phyloP scores from a whole-genome alignment of 2,888 invertebrate genomes.

The Criorhina ranunculi region DNA sequence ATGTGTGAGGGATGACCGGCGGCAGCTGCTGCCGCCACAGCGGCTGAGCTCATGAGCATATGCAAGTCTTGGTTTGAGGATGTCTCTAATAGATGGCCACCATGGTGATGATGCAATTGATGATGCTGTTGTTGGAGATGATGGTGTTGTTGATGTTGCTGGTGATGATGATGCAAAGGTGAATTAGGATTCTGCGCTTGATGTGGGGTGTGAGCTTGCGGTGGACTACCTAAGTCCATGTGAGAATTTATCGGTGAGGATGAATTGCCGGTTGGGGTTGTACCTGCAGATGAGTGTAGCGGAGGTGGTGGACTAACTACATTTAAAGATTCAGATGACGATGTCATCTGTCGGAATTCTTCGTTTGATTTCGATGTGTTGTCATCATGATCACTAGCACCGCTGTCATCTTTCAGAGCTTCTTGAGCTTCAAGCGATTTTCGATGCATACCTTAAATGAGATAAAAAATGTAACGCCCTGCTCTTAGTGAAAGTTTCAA shows the following conservation, averaged over 20 bases:
- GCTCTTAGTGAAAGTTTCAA: neutral
- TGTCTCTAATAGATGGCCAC: slow-evolving; percentile 80
- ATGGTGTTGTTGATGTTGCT: slow-evolving; percentile 69
- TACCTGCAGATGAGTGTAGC: slow-evolving; percentile 67
- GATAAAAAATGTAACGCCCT: neutral
- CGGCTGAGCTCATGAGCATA: slow-evolving; percentile 83
- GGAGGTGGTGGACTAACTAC: slow-evolving; percentile 84
- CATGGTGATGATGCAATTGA: slow-evolving; percentile 64
- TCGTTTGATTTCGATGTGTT: slow-evolving; percentile 87
- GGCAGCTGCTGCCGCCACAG: slow-evolving; percentile 82
- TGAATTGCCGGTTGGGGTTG: slow-evolving; percentile 79
- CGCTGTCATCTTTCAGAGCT: slow-evolving; percentile 93
- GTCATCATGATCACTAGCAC: slow-evolving; percentile 88
- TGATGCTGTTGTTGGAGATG: slow-evolving; percentile 77
- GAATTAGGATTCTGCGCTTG: slow-evolving; percentile 60
- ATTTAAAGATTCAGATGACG: slow-evolving; percentile 82
- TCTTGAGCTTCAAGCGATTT: slow-evolving; percentile 99
- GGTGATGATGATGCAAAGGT: slow-evolving; percentile 62
- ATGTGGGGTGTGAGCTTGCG: slow-evolving; percentile 79
- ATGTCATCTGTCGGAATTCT: slow-evolving; percentile 81
- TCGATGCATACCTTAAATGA: slow-evolving; percentile 96
- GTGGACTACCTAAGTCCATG: slow-evolving; percentile 82
- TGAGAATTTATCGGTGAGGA: slow-evolving; percentile 80
- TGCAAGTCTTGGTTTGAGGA: slow-evolving; percentile 82
- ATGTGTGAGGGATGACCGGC: slow-evolving; percentile 74